phyloP scores from a whole-genome alignment of 2,888 invertebrate species.

The Dryomyza anilis region DNA sequence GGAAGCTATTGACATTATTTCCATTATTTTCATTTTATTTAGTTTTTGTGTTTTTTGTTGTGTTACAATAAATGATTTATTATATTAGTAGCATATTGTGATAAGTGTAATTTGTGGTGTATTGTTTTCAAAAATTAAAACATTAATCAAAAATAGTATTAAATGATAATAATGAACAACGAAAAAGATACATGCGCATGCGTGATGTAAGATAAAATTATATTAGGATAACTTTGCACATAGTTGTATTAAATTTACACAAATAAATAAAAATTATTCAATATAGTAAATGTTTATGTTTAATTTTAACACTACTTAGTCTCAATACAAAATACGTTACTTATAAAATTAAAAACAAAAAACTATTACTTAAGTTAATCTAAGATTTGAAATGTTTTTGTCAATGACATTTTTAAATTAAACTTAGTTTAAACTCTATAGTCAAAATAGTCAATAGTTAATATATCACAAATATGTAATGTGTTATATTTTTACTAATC shows the following conservation, averaged over 20 bases:
- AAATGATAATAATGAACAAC: conserved; percentile 31
- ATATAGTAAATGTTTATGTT: not conserved
- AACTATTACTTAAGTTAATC: conserved; percentile 39
- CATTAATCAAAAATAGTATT: conserved; percentile 32
- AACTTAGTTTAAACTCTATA: too few species aligned
- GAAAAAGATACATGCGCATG: conserved; percentile 61
- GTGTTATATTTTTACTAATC: too few species aligned
- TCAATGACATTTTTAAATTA: too few species aligned
- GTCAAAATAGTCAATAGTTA: too few species aligned
- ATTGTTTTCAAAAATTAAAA: conserved; percentile 19
- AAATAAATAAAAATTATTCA: conserved; percentile 4
- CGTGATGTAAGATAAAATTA: conserved; percentile 62
- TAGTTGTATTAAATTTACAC: conserved; percentile 15
- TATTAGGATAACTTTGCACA: conserved; percentile 51
- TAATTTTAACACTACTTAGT: too few species aligned
- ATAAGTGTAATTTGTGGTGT: not conserved
- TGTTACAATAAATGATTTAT: too few species aligned
- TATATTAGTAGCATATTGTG: too few species aligned
- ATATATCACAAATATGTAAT: too few species aligned
- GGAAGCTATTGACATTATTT: not conserved
- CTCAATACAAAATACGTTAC: too few species aligned
- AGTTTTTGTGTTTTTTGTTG: not conserved
- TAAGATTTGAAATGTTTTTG: too few species aligned
- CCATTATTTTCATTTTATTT: not conserved
- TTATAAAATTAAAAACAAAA: too few species aligned